A percentile compares a stretch with the other conserved stretches of the same genome.
phyloP scores from a whole-genome alignment of 2,113 vertebrate genomes.

The Vicugna pacos region DNA sequence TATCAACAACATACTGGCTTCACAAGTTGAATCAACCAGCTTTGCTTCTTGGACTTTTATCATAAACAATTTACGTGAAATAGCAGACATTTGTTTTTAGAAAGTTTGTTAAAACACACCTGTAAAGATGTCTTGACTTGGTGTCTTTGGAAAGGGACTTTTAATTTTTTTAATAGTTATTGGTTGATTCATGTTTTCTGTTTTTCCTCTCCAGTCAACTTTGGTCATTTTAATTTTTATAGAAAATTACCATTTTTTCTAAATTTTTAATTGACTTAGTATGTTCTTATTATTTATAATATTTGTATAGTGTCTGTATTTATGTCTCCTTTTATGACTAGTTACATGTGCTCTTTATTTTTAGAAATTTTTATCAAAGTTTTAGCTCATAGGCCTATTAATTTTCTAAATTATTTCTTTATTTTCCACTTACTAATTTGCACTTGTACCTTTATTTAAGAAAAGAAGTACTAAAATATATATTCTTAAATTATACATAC shows the following conservation, averaged over 20 bases:
- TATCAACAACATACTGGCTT: background rate
- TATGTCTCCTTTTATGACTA: background rate
- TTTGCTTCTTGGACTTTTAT: background rate
- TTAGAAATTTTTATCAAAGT: background rate
- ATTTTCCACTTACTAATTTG: constrained; percentile 25
- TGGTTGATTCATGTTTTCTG: background rate
- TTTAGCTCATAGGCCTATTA: background rate
- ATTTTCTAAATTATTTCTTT: background rate
- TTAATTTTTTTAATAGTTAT: constrained; percentile 1
- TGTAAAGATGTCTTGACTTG: background rate
- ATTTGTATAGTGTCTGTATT: background rate
- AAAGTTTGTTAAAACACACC: background rate
- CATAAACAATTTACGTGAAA: background rate
- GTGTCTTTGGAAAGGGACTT: background rate
- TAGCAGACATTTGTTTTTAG: background rate
- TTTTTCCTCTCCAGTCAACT: background rate
- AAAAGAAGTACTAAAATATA: no score
- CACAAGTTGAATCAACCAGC: background rate
- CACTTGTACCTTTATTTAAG: background rate
- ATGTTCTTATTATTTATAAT: background rate
- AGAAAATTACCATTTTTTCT: background rate
- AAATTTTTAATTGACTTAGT: background rate
- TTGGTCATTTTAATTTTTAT: background rate
- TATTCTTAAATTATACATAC: background rate
- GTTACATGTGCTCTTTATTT: background rate